Evolutionary conservation across 2,113 vertebrate species (phyloP).

Genomic region (Hymenochirus boettgeri): DNA sequence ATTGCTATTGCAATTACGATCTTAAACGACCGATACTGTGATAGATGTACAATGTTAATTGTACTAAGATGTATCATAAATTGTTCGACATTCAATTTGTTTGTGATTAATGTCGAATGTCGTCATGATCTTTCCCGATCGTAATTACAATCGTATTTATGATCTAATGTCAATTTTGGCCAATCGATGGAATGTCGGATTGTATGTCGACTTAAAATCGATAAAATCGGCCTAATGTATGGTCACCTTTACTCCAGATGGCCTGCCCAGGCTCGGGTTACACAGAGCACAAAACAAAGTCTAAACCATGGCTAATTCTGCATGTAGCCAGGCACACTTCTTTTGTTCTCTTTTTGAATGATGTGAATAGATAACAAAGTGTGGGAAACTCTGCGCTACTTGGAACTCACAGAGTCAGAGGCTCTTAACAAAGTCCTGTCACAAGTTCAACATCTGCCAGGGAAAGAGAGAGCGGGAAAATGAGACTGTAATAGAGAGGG

Average conservation of each 20-base stretch:
- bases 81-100: too few relatives aligned
- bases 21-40: too few relatives aligned
- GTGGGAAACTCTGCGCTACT: slow-evolving; percentile 79
- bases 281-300: slow-evolving; percentile 65
- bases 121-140: too few relatives aligned
- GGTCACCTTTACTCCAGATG: slow-evolving; percentile 80
- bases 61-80: too few relatives aligned
- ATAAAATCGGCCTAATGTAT: too few relatives aligned
- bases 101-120: too few relatives aligned
- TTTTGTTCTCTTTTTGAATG: slow-evolving; percentile 70
- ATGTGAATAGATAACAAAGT: slow-evolving; percentile 74
- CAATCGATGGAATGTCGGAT: too few relatives aligned
- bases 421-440: slow-evolving; percentile 45
- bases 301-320: slow-evolving; percentile 86
- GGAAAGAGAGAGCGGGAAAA: slow-evolving; percentile 24
- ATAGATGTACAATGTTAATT: too few relatives aligned
- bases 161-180: too few relatives aligned
- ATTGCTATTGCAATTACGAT: too few relatives aligned
- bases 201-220: too few relatives aligned
- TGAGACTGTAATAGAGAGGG: slow-evolving; percentile 23
- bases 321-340: slow-evolving; percentile 93
- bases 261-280: slow-evolving; percentile 54
- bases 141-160: too few relatives aligned
- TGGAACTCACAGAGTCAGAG: slow-evolving; percentile 51
- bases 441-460: slow-evolving; percentile 57